phyloP scores from a whole-genome alignment of 2,113 vertebrate species.

The Lagopus muta region DNA sequence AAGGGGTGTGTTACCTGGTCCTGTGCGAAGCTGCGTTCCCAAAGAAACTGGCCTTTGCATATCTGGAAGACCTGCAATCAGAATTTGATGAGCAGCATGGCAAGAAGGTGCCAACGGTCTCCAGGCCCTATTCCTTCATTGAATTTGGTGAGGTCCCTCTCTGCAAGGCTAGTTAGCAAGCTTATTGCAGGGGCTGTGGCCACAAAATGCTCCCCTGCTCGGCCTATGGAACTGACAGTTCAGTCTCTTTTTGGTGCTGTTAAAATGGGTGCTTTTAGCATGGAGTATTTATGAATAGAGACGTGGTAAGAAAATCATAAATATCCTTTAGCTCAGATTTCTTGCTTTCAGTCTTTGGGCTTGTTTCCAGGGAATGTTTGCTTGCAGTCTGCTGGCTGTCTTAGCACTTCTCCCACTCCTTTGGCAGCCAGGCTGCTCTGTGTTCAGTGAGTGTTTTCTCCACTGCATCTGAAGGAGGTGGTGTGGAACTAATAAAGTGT shows the following conservation, averaged over 20 bases:
- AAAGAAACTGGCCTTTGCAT: constrained; percentile 96
- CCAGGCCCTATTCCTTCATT: constrained; percentile 97
- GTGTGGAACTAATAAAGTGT: background rate
- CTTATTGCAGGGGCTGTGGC: background rate
- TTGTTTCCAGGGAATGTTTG: background rate
- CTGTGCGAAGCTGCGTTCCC: constrained; percentile 94
- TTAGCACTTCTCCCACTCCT: background rate
- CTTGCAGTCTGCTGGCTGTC: background rate
- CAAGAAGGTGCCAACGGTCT: constrained; percentile 94
- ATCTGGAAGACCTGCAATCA: constrained; percentile 94
- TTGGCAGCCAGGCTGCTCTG: background rate
- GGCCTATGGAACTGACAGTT: background rate
- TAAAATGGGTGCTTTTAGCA: background rate
- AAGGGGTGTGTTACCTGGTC: constrained; percentile 95
- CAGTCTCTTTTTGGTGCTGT: background rate
- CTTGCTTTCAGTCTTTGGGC: background rate
- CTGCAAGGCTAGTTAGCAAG: background rate
- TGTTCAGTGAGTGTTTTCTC: background rate
- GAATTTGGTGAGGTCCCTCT: constrained; percentile 90
- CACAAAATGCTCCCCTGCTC: background rate
- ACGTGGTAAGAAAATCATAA: background rate
- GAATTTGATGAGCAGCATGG: constrained; percentile 98
- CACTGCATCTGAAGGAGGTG: background rate
- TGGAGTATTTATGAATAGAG: background rate
- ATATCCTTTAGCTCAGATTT: background rate